Conservation (phyloP, 2,888 invertebrate species). For the Prostheceraeus crozeri region DNA sequence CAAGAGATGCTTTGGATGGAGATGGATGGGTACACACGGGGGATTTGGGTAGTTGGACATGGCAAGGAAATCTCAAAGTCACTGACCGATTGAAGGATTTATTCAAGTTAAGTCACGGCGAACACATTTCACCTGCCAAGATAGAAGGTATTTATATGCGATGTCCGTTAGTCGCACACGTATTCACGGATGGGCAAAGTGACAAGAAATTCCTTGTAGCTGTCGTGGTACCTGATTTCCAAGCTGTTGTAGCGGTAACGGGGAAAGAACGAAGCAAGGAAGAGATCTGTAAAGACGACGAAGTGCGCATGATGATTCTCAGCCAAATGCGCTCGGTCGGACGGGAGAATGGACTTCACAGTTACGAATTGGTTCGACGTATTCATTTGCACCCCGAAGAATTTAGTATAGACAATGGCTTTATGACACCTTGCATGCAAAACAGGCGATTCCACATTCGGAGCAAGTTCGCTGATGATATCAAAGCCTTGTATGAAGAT, state of each 20-base stretch:
- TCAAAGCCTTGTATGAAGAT: no score
- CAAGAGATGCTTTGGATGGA: conserved; percentile 65
- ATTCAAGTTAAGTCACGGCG: conserved; percentile 85
- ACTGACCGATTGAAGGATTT: conserved; percentile 96
- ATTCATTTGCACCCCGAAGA: no score
- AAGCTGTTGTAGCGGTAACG: no score
- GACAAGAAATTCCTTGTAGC: conserved; percentile 69
- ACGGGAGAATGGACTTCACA: conserved; percentile 78
- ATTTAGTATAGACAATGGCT: no score
- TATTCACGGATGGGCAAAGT: conserved; percentile 92
- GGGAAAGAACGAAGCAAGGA: conserved; percentile 60
- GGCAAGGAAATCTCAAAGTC: conserved; percentile 89
- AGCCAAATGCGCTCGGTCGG: conserved; percentile 80
- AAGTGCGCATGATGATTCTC: conserved; percentile 76
- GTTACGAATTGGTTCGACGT: conserved; percentile 97
- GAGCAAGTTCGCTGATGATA: no score
- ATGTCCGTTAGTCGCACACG: conserved; percentile 86
- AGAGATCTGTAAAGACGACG: conserved; percentile 54
- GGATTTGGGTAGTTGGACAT: conserved; percentile 88
- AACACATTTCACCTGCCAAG: conserved; percentile 97
- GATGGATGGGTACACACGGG: conserved; percentile 70
- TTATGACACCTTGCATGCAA: no score
- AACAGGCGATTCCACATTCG: no score
- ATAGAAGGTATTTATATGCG: conserved; percentile 89
- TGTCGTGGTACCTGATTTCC: conserved; percentile 87